Conservation (phyloP, 2,797 vertebrate species). For the Notolepis coatsorum region DNA sequence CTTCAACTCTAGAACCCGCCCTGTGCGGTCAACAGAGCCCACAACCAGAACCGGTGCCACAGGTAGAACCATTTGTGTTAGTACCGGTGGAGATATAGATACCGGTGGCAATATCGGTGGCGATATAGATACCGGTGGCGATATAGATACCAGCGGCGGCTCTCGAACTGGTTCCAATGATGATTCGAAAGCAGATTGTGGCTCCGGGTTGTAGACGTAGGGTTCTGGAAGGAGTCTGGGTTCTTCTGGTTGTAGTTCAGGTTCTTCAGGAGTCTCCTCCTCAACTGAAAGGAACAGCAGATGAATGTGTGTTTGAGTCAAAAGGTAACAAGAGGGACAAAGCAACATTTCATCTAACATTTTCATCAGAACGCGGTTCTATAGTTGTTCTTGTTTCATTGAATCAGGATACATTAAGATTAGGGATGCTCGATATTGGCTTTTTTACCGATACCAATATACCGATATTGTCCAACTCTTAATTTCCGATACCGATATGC, state of each 20-base stretch:
- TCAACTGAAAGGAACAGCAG: too few relatives aligned
- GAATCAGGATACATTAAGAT: too few relatives aligned
- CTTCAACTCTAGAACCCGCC: slow-evolving; percentile 41
- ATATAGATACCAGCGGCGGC: background rate
- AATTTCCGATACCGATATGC: too few relatives aligned
- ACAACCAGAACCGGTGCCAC: background rate
- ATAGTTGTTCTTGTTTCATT: too few relatives aligned
- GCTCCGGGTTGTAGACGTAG: slow-evolving; percentile 9
- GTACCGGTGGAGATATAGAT: slow-evolving; percentile 6
- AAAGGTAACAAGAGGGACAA: too few relatives aligned
- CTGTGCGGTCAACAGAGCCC: slow-evolving; percentile 18
- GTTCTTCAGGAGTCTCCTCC: too few relatives aligned
- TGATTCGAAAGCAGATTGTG: slow-evolving; percentile 25
- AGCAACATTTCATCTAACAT: too few relatives aligned
- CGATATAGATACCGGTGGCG: slow-evolving; percentile 2
- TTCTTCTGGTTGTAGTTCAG: background rate
- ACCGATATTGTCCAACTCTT: too few relatives aligned
- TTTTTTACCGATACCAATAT: too few relatives aligned
- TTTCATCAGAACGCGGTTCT: too few relatives aligned
- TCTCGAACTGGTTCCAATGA: slow-evolving; percentile 28
- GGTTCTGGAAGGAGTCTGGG: background rate
- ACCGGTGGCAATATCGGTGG: slow-evolving; percentile 13
- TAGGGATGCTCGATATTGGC: too few relatives aligned
- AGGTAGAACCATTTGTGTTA: background rate
- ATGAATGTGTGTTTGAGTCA: too few relatives aligned